Evolutionary conservation across 2,888 invertebrate genomes (phyloP).

Genomic region (Arge pagana): DNA sequence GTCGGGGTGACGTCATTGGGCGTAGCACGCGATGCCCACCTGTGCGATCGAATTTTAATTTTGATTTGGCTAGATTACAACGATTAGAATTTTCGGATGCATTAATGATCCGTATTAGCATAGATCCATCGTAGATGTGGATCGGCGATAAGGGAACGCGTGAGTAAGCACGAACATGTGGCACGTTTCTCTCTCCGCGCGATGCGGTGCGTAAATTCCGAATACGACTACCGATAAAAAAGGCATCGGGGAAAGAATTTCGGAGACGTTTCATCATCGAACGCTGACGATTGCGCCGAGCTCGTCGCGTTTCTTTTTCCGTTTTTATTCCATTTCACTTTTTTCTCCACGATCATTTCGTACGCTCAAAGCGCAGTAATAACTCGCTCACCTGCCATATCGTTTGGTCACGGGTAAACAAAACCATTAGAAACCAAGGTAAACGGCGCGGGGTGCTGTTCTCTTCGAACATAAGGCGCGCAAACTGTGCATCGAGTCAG

Average conservation of each 20-base stretch:
- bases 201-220: conserved; percentile 2
- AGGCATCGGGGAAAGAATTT: not conserved
- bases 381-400: conserved; percentile 12
- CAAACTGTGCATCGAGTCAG: conserved; percentile 32
- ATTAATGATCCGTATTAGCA: conserved; percentile 39
- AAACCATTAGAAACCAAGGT: conserved; percentile 24
- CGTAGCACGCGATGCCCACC: too few species aligned
- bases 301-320: not conserved
- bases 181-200: not conserved
- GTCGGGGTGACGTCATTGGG: too few species aligned
- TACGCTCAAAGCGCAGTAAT: not conserved
- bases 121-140: conserved; percentile 51
- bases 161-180: not conserved
- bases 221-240: not conserved
- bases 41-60: conserved; percentile 50
- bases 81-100: conserved; percentile 2
- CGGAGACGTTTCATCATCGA: not conserved
- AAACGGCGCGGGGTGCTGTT: not conserved
- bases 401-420: conserved; percentile 22
- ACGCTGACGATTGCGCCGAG: too few species aligned
- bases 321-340: not conserved
- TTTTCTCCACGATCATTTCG: not conserved
- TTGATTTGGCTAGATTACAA: conserved; percentile 27
- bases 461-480: conserved; percentile 31
- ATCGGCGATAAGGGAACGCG: conserved; percentile 31